Percentiles rank a stretch among this genome's conserved stretches.
These are phyloP conservation scores for Synergus japonicus DNA, from an alignment of 2,888 invertebrate species.

Conservation along the genomic window DNA sequence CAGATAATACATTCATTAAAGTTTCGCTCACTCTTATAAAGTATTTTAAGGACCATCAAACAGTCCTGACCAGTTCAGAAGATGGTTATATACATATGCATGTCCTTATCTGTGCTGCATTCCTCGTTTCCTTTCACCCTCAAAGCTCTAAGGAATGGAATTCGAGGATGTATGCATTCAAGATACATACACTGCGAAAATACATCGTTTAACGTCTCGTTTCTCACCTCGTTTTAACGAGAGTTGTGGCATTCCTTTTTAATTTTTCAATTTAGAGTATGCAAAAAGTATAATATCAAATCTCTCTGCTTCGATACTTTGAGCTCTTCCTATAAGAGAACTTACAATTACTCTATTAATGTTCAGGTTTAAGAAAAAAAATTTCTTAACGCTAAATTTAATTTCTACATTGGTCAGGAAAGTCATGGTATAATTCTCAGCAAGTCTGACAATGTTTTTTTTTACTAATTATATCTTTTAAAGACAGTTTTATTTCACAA, in stretches of 20 bases:
- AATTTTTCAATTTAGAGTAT: background rate
- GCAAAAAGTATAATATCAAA: background rate
- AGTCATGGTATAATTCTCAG: no score
- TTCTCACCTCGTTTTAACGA: conserved; percentile 25
- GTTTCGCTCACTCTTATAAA: background rate
- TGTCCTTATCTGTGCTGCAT: conserved; percentile 32
- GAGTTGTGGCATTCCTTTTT: conserved; percentile 2
- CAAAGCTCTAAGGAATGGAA: conserved; percentile 23
- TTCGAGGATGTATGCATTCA: conserved; percentile 31
- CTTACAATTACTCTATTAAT: no score
- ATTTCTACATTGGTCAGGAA: no score
- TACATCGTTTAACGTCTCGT: conserved; percentile 32
- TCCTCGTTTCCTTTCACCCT: conserved; percentile 29
- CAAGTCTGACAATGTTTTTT: no score
- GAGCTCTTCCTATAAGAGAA: no score
- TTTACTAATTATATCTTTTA: no score
- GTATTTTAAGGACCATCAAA: background rate
- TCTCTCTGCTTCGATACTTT: background rate
- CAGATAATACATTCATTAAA: background rate
- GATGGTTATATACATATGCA: background rate
- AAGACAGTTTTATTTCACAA: no score
- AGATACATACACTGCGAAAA: conserved; percentile 25
- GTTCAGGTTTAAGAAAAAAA: no score
- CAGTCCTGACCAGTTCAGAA: background rate
- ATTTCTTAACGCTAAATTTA: no score